A percentile compares a stretch with the other conserved stretches of the same genome.
phyloP scores from a whole-genome alignment of 1,140 invertebrate genomes.

The Drosophila hydei region DNA sequence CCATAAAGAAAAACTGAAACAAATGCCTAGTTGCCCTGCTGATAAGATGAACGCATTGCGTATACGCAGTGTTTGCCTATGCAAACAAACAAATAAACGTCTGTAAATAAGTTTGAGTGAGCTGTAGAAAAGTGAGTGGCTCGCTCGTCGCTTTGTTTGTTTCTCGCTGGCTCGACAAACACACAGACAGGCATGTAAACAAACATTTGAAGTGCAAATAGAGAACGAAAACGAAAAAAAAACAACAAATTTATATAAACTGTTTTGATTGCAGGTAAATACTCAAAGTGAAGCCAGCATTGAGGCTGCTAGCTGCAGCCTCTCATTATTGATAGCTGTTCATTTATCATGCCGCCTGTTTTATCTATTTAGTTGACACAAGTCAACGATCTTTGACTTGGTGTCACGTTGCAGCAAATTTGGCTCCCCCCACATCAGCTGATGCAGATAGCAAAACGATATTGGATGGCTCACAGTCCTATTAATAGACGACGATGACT shows the following conservation, averaged over 20 bases:
- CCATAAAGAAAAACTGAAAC: conserved; percentile 18
- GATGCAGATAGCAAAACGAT: background rate
- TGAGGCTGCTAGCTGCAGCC: conserved; percentile 28
- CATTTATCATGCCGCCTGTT: conserved; percentile 72
- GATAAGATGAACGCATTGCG: conserved; percentile 50
- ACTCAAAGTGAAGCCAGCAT: conserved; percentile 22
- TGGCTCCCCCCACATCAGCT: conserved; percentile 2
- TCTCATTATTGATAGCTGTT: conserved; percentile 65
- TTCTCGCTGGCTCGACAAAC: conserved; percentile 29
- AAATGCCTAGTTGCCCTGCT: conserved; percentile 7
- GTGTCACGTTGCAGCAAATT: background rate
- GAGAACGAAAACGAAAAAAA: conserved; percentile 22
- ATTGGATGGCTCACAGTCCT: conserved; percentile 39
- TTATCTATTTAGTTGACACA: conserved; percentile 53
- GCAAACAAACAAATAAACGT: conserved; percentile 50
- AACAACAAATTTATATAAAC: conserved; percentile 58
- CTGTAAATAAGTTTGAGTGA: conserved; percentile 40
- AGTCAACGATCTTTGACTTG: conserved; percentile 61
- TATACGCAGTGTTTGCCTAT: conserved; percentile 59
- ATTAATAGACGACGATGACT: conserved; percentile 29
- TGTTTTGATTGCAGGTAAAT: conserved; percentile 78
- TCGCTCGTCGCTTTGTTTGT: conserved; percentile 39
- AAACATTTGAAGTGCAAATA: conserved; percentile 57
- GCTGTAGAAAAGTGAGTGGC: conserved; percentile 55
- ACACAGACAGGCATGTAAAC: conserved; percentile 38